Conservation (phyloP, 2,888 invertebrate genomes). For the Hydriomena furcata region DNA sequence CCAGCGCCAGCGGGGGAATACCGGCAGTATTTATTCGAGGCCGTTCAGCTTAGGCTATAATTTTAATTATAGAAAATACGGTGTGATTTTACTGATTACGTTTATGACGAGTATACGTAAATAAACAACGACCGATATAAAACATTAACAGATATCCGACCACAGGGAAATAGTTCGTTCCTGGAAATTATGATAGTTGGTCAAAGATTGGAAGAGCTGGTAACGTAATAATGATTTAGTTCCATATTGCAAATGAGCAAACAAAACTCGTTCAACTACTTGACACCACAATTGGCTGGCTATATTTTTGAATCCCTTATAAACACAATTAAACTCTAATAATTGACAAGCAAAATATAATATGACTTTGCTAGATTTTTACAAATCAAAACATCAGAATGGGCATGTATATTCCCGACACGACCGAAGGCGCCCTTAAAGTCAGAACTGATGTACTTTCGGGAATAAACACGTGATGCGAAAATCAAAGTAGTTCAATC, state of each 20-base stretch:
- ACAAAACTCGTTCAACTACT: too few species aligned
- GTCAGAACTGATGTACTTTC: slow-evolving; percentile 29
- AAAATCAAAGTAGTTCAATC: slow-evolving; percentile 28
- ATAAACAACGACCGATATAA: background rate
- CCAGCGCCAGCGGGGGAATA: slow-evolving; percentile 25
- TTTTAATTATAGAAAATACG: slow-evolving; percentile 25
- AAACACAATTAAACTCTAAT: too few species aligned
- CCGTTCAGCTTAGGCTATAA: slow-evolving; percentile 18
- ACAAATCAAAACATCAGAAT: slow-evolving; percentile 21
- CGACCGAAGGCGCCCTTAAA: slow-evolving; percentile 10
- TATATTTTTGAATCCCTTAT: too few species aligned
- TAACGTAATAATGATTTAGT: too few species aligned
- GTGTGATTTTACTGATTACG: slow-evolving; percentile 3
- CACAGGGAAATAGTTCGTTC: background rate
- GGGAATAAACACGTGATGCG: slow-evolving; percentile 26
- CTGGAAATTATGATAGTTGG: background rate
- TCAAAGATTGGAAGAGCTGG: slow-evolving; percentile 5
- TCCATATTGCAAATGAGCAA: too few species aligned
- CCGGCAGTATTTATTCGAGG: slow-evolving; percentile 21
- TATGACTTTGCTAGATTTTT: too few species aligned
- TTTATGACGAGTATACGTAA: slow-evolving; percentile 6
- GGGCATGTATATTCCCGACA: slow-evolving; percentile 18
- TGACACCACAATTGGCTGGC: too few species aligned
- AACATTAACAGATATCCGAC: background rate
- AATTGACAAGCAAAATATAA: too few species aligned